Evolutionary conservation across 2,888 invertebrate genomes (phyloP), one percentile per base, ranked within the genome.

Genomic region (Tenthredo distinguenda): DNA sequence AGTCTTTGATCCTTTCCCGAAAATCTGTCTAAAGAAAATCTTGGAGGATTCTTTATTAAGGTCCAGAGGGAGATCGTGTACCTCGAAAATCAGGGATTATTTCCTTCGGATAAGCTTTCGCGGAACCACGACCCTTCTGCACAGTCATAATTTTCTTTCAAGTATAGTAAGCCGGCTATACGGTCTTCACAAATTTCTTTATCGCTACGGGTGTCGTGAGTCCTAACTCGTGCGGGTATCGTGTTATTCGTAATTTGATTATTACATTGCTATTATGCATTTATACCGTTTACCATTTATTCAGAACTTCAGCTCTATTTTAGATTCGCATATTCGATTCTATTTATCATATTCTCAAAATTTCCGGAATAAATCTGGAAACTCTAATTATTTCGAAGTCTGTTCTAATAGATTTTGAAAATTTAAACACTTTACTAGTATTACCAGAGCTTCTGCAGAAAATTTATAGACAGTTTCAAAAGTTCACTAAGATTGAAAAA

Each of bases 181-280:
- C 62, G 21, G 62, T 62, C 26, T 62, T 62, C 21, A 21, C 62
- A 62, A 62, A 62, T 62, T 62, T 62, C 26, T 62, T 62, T 62
- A 62, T 26, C 21, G n/a, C 21, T 21, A 62, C 62, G 26, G 26
- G 9, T 10, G 9, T 26, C 62, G 3, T 26, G 62, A 26, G 3
- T 62, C 26, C 9, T 26, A 2, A 62, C 26, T 26, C 0, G 10
- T 62, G 9, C 10, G 62, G 26, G 26, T 62, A 62, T 26, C 3
- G 62, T 26, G 10, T 26, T 12, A 26, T 26, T 62, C 26, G 62
- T 21, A 26, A 62, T 12, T 62, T 62, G 12, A 26, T 62, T 26
- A 62, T 62, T 26, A 26, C 62, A 26, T 62, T 26, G 12, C 62
- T 26, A 12, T 62, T 62, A 26, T 21, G 26, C 12, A 26, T 12